Conservation (phyloP, 2,888 invertebrate species). For the Amphipoea oculea region DNA sequence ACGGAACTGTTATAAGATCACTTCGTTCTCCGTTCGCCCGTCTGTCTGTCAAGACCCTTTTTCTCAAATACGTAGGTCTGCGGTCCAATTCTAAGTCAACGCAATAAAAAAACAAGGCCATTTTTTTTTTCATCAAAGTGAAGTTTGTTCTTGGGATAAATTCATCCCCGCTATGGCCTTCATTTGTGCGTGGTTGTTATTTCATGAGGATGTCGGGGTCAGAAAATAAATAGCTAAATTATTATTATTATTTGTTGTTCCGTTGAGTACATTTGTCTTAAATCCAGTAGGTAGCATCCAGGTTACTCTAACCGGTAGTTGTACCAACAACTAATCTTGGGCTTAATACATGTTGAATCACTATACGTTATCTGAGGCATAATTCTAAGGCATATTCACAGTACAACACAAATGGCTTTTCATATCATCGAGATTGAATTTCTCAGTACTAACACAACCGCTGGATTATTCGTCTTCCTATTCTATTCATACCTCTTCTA, state of each 20-base stretch:
- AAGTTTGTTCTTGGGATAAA: no score
- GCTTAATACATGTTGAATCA: not conserved
- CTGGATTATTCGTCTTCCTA: not conserved
- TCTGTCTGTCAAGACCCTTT: no score
- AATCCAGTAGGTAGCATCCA: not conserved
- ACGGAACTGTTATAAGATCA: no score
- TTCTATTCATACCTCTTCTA: slow-evolving; percentile 19
- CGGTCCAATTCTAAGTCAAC: no score
- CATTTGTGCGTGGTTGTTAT: no score
- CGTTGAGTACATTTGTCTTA: not conserved
- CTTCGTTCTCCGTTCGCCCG: no score
- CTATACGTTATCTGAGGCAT: not conserved
- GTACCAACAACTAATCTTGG: not conserved
- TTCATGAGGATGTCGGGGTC: not conserved
- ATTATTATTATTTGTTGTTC: not conserved
- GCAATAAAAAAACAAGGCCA: no score
- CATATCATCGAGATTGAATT: not conserved
- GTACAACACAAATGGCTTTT: slow-evolving; percentile 5
- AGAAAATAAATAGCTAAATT: not conserved
- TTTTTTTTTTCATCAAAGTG: no score
- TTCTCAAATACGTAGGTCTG: no score
- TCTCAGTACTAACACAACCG: not conserved
- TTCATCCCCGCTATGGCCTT: no score
- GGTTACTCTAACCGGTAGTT: not conserved
- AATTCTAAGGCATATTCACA: slow-evolving; percentile 10